These are phyloP conservation scores for Ara ararauna DNA, from an alignment of 2,797 vertebrate species.

Conservation along the genomic window DNA sequence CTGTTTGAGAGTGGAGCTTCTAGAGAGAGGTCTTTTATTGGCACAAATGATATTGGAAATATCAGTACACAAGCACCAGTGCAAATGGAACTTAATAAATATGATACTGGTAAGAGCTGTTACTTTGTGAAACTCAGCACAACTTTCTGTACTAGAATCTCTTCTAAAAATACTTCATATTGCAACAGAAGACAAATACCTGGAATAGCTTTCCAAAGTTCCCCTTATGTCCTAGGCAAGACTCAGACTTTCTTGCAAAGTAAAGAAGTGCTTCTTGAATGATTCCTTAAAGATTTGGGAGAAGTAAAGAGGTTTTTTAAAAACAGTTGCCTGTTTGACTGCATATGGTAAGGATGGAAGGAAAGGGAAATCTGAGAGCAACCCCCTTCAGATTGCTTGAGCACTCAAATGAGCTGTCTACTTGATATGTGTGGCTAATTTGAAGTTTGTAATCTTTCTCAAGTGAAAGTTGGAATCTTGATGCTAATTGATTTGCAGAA, in stretches of 20 bases:
- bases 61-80: constrained; percentile 81
- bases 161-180: neutral
- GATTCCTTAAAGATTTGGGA: neutral
- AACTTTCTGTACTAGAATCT: neutral
- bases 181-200: neutral
- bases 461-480: neutral
- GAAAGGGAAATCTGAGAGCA: neutral
- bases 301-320: neutral
- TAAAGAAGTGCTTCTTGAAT: neutral
- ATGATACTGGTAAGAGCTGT: constrained; percentile 86
- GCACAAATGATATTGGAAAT: constrained; percentile 86
- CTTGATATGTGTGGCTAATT: neutral
- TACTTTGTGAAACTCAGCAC: neutral
- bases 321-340: neutral
- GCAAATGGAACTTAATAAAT: constrained; percentile 84
- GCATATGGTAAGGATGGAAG: neutral
- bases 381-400: neutral
- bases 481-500: neutral
- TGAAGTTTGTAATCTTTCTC: neutral
- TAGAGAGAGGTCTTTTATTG: constrained; percentile 85
- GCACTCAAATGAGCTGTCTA: neutral
- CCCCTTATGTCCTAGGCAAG: neutral
- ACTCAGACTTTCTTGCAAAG: neutral
- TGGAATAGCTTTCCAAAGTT: neutral
- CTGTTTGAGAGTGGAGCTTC: constrained; percentile 83